Base-by-base conservation (phyloP, 2,888 invertebrate species). In the Pandemis corylana region DNA sequence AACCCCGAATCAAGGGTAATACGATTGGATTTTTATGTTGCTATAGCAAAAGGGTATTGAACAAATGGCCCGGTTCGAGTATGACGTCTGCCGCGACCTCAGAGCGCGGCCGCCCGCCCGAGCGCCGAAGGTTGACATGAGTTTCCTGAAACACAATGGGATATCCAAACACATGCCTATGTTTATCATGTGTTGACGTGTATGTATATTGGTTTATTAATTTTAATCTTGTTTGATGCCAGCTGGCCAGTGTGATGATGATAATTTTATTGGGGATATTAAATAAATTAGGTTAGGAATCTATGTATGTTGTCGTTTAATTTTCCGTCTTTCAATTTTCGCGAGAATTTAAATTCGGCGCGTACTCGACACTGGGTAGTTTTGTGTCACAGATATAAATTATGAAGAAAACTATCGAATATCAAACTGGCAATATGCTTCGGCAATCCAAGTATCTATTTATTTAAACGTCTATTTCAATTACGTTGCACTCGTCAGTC, bases 1-100 rank as follows among this genome's bases (percentile, higher is more conserved):
- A 71, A 42, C 46, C 70, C 62, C 44, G 46, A 62, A 75, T 67
- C 75, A 75, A 75, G 70, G 67, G 64, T 69, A 73, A 68, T 68
- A 68, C 68, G 59, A 59, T 68, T 59, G 62, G 46, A 28, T 71
- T 71, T 75, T 75, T 75, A 75, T 75, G 71, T 71, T 71, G 75
- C 67, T 71, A 67, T 63, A 75, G 67, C 66, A 71, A 75, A 77
- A 78, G 78, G 77, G 77, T 77, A 78, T 77, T 77, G 65, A 76
- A 56, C 74, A 77, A 77, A 78, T 90, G 89, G 89, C 89, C 90
- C 83, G 90, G 88, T 89, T 89, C 86, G 82, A 78, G 78, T 79
- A 79, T 93, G 92, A 92, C 92, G 92, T 92, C 83, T 80, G 75
- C 79, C 36, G 74, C 85, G 91, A 89, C 91, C 91, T 92, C 87